Conservation (phyloP, 2,888 invertebrate genomes). For the Lasioglossum lativentre region DNA sequence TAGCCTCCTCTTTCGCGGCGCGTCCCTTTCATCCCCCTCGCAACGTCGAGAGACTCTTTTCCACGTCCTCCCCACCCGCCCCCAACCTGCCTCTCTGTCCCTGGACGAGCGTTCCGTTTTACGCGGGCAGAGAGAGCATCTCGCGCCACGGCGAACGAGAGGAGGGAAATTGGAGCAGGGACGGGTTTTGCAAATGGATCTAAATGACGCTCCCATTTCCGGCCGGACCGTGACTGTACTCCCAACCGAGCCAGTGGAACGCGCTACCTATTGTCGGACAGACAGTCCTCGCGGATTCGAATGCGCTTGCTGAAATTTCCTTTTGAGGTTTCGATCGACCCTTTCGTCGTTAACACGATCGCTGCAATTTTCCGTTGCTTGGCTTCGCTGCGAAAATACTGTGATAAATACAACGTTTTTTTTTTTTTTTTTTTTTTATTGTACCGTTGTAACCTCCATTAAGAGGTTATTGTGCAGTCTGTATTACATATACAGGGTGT, state of each 20-base stretch:
- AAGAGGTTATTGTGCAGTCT: too few relatives aligned
- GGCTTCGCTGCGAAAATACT: too few relatives aligned
- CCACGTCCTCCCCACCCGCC: too few relatives aligned
- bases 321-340: not conserved
- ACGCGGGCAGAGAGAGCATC: constrained; percentile 5
- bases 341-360: not conserved
- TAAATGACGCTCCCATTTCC: constrained; percentile 45
- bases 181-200: constrained; percentile 44
- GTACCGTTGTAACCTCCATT: too few relatives aligned
- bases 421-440: too few relatives aligned
- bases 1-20: constrained; percentile 18
- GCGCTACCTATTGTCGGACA: constrained; percentile 16
- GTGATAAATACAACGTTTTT: too few relatives aligned
- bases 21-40: constrained; percentile 4
- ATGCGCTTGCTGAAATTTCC: not conserved
- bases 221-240: constrained; percentile 5
- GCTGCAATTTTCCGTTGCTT: not conserved
- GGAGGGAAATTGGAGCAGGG: constrained; percentile 37
- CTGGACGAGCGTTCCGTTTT: constrained; percentile 1
- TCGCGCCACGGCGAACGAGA: not conserved
- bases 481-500: too few relatives aligned
- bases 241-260: constrained; percentile 20
- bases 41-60: not conserved
- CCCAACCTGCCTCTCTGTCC: not conserved
- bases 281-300: not conserved